Percentiles rank a stretch among this genome's conserved stretches.
Evolutionary conservation across 2,797 vertebrate genomes (phyloP).

Genomic region (Gadopsis bispinosus): DNA sequence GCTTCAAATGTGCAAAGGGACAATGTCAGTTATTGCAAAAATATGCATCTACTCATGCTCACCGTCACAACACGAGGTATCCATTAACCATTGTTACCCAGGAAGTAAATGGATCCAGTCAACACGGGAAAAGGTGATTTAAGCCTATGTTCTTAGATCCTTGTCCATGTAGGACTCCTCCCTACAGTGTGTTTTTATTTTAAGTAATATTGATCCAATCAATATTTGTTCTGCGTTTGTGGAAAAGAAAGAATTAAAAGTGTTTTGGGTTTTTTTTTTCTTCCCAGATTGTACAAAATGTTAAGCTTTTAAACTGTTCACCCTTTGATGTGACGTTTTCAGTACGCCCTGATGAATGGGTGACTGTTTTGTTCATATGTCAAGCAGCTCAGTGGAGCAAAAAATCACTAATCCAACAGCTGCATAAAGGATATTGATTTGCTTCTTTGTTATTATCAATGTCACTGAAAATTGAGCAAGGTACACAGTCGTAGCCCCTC

Average conservation of each 20-base stretch:
- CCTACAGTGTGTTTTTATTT: conserved; percentile 17
- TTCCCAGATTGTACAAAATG: conserved; percentile 14
- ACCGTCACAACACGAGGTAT: not conserved
- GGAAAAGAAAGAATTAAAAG: conserved; percentile 29
- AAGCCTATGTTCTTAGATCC: not conserved
- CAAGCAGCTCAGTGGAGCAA: conserved; percentile 40
- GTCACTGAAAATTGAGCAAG: conserved; percentile 43
- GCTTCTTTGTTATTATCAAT: conserved; percentile 36
- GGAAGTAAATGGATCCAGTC: conserved; percentile 8
- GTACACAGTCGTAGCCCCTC: conserved; percentile 3
- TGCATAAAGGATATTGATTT: conserved; percentile 60
- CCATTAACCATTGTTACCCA: not conserved
- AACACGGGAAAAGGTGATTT: not conserved
- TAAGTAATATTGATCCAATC: conserved; percentile 36
- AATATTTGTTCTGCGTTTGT: conserved; percentile 31
- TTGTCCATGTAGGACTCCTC: not conserved
- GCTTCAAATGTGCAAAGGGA: too few species aligned
- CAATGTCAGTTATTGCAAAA: not conserved
- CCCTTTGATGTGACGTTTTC: conserved; percentile 47
- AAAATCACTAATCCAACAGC: conserved; percentile 46
- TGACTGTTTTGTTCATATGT: conserved; percentile 20
- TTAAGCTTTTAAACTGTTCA: conserved; percentile 42
- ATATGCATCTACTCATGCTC: not conserved
- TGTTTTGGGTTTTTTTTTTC: not conserved
- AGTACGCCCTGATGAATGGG: conserved; percentile 38